Evolutionary conservation across 2,113 vertebrate species (phyloP), one percentile per base, ranked within the genome.

Genomic region (Podilymbus podiceps): DNA sequence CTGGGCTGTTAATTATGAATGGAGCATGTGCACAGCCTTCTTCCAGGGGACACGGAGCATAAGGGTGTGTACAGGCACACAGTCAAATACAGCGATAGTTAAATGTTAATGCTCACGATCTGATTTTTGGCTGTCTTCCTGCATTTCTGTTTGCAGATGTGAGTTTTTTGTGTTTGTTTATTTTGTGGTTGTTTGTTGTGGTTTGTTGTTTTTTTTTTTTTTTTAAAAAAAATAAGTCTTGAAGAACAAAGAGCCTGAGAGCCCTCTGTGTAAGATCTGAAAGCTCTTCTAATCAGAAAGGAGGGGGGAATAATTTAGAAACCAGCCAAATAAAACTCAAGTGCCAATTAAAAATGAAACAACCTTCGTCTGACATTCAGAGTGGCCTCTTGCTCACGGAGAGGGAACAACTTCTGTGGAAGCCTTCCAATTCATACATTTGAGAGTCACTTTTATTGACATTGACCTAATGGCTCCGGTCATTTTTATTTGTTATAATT

Each of bases 71-170:
- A 8, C 35, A 46, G 59, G 62, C 78, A 63, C 47, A 50, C 50
- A 50, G 71, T 90, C 91, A 93, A 94, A 90, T 77, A 67, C 59
- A 75, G 72, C 5, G 10, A 64, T 5, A 92, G 92, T 91, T 96
- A 92, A 92, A 90, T 64, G 88, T 46, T 93, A 92, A 94, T 78
- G 80, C 69, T 78, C 79, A 64, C 4, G 9, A 71, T 55, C 72
- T 47, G 75, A 84, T 63, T 90, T 80, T 92, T 96, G 92, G 95
- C 94, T 93, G 60, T 78, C 76, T 89, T 96, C 86, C 86, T 76
- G 46, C 66, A 60, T 79, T 85, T 89, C 60, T 92, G 52, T 75
- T 90, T 93, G 90, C 83, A 85, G 90, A 93, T 96, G 85, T 49
- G 68, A 89, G 11, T 4, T n/a, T 53, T 2, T 15, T 25, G 5